Percentiles rank a stretch among this genome's conserved stretches.
phyloP scores from a whole-genome alignment of 2,113 vertebrate genomes.

The Crypturellus undulatus region DNA sequence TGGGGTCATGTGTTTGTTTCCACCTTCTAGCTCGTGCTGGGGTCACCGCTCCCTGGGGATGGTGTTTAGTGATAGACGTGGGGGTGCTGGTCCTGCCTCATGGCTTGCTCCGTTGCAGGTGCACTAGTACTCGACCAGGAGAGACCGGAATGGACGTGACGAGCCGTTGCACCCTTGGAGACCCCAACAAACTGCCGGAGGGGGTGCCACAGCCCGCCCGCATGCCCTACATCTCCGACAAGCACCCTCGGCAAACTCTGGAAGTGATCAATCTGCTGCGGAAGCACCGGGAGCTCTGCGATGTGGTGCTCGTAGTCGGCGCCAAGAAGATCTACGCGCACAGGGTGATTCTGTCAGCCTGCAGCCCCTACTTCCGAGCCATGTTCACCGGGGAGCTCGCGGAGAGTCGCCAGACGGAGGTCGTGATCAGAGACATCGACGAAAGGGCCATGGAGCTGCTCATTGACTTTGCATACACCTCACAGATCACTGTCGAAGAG shows the following conservation, averaged over 20 bases:
- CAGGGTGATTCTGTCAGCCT: slow-evolving; percentile 95
- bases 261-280: slow-evolving; percentile 97
- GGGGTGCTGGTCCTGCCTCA: not conserved
- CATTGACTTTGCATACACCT: slow-evolving; percentile 98
- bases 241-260: slow-evolving; percentile 96
- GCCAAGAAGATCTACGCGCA: slow-evolving; percentile 98
- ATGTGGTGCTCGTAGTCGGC: slow-evolving; percentile 96
- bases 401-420: slow-evolving; percentile 95
- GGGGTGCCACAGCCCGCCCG: slow-evolving; percentile 97
- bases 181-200: slow-evolving; percentile 98
- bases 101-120: slow-evolving; percentile 77
- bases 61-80: not conserved
- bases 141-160: slow-evolving; percentile 99
- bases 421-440: slow-evolving; percentile 97
- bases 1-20: not conserved
- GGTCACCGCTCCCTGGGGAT: not conserved
- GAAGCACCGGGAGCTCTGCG: slow-evolving; percentile 96
- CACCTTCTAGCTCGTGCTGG: accelerated
- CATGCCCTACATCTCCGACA: slow-evolving; percentile 98
- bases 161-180: slow-evolving; percentile 97
- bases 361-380: slow-evolving; percentile 97
- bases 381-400: slow-evolving; percentile 99
- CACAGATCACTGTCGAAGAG: slow-evolving; percentile 98
- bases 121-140: slow-evolving; percentile 90
- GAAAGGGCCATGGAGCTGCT: slow-evolving; percentile 98